Base-by-base conservation (phyloP, 2,888 invertebrate species). In the Clistopyga incitator region DNA sequence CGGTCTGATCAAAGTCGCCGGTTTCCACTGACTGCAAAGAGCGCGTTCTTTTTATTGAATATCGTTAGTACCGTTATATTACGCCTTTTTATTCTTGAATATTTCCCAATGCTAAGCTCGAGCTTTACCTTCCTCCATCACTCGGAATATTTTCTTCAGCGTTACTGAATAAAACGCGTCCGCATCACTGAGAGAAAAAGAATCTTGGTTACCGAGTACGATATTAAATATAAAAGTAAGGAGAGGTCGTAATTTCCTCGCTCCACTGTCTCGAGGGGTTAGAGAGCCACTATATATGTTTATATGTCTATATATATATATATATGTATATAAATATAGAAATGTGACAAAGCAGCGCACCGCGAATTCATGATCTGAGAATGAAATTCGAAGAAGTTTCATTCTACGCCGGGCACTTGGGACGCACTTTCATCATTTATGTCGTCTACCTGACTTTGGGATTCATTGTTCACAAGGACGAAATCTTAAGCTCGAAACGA, bases 161-260 rank as follows among this genome's bases (percentile, higher is more conserved):
- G 25, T 13, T 25, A 18, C 25, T n/a, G 42, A 25, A 42, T 1
- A 23, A 50, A 47, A 65, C 38, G 67, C 29, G 52, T 52, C 59
- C 61, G 11, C 67, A 56, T 76, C 54, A 25, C 47, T 61, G 2
- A 67, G 38, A 64, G 52, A 38, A 54, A 70, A 70, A 65, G 70
- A 52, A 38, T 18, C 64, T 56, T 45, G 8, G 71, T 64, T 52
- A 42, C 52, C 18, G 54, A 52, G 68, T 34, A 50, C 61, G 72
- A 78, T 82, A 84, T 82, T 80, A 82, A 84, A 78, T 74, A 77
- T 70, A 54, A 80, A 74, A 82, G 79, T 80, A 80, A 82, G 54
- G 77, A 83, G 82, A 68, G 81, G 86, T 87, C 83, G 85, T 84
- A 86, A 80, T 81, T 78, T 75, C 68, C 72, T 77, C 71, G 64